phyloP scores from a whole-genome alignment of 2,113 vertebrate genomes.

The Gambusia affinis region DNA sequence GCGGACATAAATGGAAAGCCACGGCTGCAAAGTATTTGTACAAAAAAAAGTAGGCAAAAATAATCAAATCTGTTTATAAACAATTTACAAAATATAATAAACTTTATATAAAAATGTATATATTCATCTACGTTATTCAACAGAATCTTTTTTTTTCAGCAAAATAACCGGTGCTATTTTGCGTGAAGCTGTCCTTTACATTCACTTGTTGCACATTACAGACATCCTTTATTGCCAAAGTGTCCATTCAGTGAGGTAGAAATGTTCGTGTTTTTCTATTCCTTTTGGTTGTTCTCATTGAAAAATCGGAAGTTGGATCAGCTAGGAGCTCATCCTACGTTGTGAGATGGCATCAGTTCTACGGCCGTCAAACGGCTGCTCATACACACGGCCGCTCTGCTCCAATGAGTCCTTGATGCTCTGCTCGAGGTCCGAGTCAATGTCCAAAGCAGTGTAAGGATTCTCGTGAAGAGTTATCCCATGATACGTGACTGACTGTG shows the following conservation, averaged over 20 bases:
- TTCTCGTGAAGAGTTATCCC: slow-evolving; percentile 74
- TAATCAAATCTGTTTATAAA: slow-evolving; percentile 86
- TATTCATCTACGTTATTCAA: slow-evolving; percentile 60
- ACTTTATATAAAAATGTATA: slow-evolving; percentile 83
- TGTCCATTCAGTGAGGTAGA: slow-evolving; percentile 91
- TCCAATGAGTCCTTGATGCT: slow-evolving; percentile 72
- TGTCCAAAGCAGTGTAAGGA: slow-evolving; percentile 76
- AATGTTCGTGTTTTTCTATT: slow-evolving; percentile 16
- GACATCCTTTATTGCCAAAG: slow-evolving; percentile 72
- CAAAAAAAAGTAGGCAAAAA: slow-evolving; percentile 71
- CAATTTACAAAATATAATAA: slow-evolving; percentile 90
- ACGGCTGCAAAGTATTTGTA: slow-evolving; percentile 57
- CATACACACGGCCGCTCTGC: slow-evolving; percentile 70
- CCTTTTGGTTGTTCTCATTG: slow-evolving; percentile 71
- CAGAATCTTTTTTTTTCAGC: slow-evolving; percentile 44
- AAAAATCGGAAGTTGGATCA: slow-evolving; percentile 34
- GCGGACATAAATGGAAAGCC: slow-evolving; percentile 69
- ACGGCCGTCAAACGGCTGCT: slow-evolving; percentile 79
- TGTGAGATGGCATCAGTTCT: slow-evolving; percentile 81
- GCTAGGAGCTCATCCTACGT: slow-evolving; percentile 82
- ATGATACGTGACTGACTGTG: slow-evolving; percentile 51
- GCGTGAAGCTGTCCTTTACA: slow-evolving; percentile 61
- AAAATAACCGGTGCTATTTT: slow-evolving; percentile 39
- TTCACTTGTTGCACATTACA: slow-evolving; percentile 77
- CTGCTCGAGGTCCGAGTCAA: slow-evolving; percentile 78